Conservation (phyloP, 2,113 vertebrate genomes). For the Atherinomorus stipes region DNA sequence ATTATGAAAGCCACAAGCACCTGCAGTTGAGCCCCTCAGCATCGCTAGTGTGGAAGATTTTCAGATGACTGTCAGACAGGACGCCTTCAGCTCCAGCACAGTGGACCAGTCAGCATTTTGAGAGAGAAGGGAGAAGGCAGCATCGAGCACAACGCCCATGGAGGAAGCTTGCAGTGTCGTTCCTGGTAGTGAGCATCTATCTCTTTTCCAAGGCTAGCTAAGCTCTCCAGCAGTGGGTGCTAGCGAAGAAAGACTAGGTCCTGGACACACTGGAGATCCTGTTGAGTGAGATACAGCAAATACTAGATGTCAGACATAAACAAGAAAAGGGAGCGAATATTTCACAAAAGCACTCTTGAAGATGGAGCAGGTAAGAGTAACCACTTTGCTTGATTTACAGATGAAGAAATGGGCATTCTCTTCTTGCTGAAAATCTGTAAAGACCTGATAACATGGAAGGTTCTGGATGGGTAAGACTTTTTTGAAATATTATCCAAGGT, state of each 20-base stretch:
- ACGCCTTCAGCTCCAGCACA: constrained; percentile 92
- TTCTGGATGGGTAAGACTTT: constrained; percentile 95
- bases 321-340: constrained; percentile 94
- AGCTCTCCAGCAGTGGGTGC: constrained; percentile 89
- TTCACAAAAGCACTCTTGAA: constrained; percentile 90
- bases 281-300: constrained; percentile 92
- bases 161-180: constrained; percentile 92
- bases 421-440: constrained; percentile 92
- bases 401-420: constrained; percentile 91
- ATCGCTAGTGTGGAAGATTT: constrained; percentile 91
- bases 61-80: constrained; percentile 93
- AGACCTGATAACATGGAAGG: constrained; percentile 90
- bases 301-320: constrained; percentile 93
- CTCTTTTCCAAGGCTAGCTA: constrained; percentile 91
- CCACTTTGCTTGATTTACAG: constrained; percentile 96
- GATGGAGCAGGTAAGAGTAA: constrained; percentile 93
- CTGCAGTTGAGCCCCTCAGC: constrained; percentile 86
- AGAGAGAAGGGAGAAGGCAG: constrained; percentile 93
- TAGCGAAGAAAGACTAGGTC: constrained; percentile 97
- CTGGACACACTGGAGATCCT: constrained; percentile 90
- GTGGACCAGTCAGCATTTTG: constrained; percentile 96
- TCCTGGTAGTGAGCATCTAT: constrained; percentile 91
- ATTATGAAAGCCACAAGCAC: constrained; percentile 77
- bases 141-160: constrained; percentile 90
- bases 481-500: constrained; percentile 75